These are phyloP conservation scores for Terrapene triunguis DNA, from an alignment of 2,113 vertebrate species.

Conservation along the genomic window DNA sequence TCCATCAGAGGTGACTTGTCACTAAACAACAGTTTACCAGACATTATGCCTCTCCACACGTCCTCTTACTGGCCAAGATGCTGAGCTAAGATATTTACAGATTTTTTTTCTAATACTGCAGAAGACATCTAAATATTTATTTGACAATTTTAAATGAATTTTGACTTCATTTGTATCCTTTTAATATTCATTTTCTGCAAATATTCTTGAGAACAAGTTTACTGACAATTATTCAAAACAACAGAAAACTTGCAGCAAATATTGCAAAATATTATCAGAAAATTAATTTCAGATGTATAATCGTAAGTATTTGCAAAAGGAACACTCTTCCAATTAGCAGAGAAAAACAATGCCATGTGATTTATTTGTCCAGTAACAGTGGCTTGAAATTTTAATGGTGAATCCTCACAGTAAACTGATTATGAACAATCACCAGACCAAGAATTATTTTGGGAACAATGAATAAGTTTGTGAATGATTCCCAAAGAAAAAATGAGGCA, in stretches of 20 bases:
- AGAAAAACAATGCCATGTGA: background rate
- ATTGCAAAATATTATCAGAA: background rate
- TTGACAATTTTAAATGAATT: conserved; percentile 4
- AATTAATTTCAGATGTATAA: background rate
- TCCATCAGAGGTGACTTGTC: conserved; percentile 17
- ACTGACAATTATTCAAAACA: background rate
- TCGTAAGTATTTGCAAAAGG: background rate
- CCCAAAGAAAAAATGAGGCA: background rate
- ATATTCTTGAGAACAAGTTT: background rate
- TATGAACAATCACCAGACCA: background rate
- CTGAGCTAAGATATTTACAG: conserved; percentile 15
- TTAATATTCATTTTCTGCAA: background rate
- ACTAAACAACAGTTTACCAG: background rate
- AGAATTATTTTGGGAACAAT: background rate
- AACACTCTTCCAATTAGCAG: background rate
- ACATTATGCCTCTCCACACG: background rate
- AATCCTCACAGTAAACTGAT: background rate
- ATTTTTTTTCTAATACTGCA: background rate
- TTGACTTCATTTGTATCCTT: conserved; percentile 1
- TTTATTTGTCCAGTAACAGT: background rate
- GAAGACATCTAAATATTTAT: background rate
- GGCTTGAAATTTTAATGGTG: conserved; percentile 8
- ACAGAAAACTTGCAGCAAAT: background rate
- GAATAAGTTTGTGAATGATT: background rate
- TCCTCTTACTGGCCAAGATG: background rate